phyloP scores from a whole-genome alignment of 1,140 invertebrate species.

The Anadara kagoshimensis region DNA sequence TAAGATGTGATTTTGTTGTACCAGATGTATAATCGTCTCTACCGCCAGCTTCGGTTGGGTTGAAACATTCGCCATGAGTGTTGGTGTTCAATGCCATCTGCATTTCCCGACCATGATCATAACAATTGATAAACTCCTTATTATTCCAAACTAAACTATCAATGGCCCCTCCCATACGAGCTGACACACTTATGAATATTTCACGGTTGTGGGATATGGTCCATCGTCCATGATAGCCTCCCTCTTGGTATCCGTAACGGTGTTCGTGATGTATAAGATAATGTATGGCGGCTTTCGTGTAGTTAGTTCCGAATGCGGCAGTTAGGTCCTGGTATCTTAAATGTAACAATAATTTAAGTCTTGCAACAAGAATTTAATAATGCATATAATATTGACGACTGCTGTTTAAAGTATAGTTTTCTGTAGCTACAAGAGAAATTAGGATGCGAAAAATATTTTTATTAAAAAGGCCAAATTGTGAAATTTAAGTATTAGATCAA shows the following conservation, averaged over 20 bases:
- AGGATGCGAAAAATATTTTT: too few species aligned
- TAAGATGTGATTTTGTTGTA: slow-evolving; percentile 30
- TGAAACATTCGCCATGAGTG: slow-evolving; percentile 45
- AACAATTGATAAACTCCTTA: slow-evolving; percentile 49
- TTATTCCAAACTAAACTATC: slow-evolving; percentile 53
- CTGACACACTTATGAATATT: slow-evolving; percentile 43
- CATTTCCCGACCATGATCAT: slow-evolving; percentile 48
- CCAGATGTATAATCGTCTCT: slow-evolving; percentile 16
- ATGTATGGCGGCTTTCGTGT: slow-evolving; percentile 35
- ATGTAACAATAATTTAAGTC: background rate
- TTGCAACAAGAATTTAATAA: background rate
- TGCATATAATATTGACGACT: background rate
- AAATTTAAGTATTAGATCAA: too few species aligned
- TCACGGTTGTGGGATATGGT: slow-evolving; percentile 29
- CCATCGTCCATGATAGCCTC: slow-evolving; percentile 36
- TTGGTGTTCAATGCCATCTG: slow-evolving; percentile 46
- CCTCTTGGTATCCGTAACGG: slow-evolving; percentile 33
- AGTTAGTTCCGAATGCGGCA: slow-evolving; percentile 37
- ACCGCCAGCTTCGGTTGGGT: slow-evolving; percentile 52
- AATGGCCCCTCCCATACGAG: slow-evolving; percentile 43
- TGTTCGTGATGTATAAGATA: slow-evolving; percentile 26
- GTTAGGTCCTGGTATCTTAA: slow-evolving; percentile 46
- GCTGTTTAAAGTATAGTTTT: background rate
- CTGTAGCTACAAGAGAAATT: background rate
- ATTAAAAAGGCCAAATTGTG: too few species aligned